Base-by-base conservation (phyloP, 2,113 vertebrate genomes). In the Smithornis capensis region DNA sequence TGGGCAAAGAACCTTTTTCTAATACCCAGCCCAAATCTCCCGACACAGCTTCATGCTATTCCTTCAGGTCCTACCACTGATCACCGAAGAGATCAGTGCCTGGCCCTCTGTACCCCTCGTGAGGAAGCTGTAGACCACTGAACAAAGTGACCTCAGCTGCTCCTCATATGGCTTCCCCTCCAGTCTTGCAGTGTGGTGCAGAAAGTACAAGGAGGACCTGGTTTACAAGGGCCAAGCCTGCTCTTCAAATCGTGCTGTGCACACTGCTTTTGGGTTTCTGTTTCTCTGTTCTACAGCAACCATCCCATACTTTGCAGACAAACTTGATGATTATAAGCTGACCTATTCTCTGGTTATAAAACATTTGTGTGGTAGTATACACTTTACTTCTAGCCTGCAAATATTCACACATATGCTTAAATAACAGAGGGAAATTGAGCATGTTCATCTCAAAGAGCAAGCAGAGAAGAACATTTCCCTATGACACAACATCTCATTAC, bases 241-340 rank as follows among this genome's bases (percentile, higher is more conserved):
- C 33, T 63, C 23, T 65, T 69, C 45, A 31, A 13, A 27, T 28
- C 1, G 0, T 1, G 0, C 25, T 62, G 10, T 16, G 28, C 67
- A 55, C 6, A 8, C 9, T 33, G 12, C 4, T 22, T 77, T 73
- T 60, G 77, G 13, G 22, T 19, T 93, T 83, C 80, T 71, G 4
- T 18, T 79, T 60, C 27, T 71, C 75, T 68, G 45, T 42, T 64
- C 53, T 47, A 49, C 31, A 78, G 73, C 37, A 53, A 71, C 12
- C 42, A 37, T 23, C 56, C 19, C 24, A n/a, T 53, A 2, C 31
- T 67, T 60, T 45, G 33, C 78, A 88, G 33, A 71, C 65, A 63
- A 85, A 47, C 10, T 19, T 67, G 45, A 29, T 42, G 16, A 87
- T 19, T 71, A 35, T 17, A 64, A 35, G 44, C 21, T 93, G 75